Conservation (phyloP, 1,140 invertebrate genomes). For the Magallana gigas region DNA sequence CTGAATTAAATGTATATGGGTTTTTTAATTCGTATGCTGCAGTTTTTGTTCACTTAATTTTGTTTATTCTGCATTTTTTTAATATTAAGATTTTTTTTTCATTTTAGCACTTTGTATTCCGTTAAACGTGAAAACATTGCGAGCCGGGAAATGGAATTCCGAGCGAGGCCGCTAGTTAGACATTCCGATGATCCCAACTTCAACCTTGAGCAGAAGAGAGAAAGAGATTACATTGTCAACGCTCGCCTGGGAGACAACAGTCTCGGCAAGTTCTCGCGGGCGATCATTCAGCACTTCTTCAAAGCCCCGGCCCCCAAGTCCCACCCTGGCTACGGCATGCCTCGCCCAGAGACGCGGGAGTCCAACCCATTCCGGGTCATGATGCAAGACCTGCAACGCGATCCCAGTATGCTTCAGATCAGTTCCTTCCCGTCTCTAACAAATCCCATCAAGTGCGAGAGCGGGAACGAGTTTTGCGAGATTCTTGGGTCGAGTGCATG, state of each 20-base stretch:
- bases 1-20: no score
- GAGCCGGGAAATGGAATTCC: conserved; percentile 45
- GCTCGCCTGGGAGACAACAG: conserved; percentile 50
- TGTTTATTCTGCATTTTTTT: no score
- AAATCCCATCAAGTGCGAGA: conserved; percentile 48
- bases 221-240: conserved; percentile 54
- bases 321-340: conserved; percentile 56
- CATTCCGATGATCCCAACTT: conserved; percentile 8
- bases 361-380: conserved; percentile 52
- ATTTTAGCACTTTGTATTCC: conserved; percentile 50
- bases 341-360: conserved; percentile 52
- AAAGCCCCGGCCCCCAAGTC: conserved; percentile 53
- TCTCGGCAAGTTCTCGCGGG: conserved; percentile 41
- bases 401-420: conserved; percentile 54
- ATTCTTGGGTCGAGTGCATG: conserved; percentile 54
- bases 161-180: background rate
- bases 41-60: no score
- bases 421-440: conserved; percentile 51
- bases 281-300: conserved; percentile 55
- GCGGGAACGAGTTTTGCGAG: conserved; percentile 52
- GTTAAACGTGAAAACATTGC: conserved; percentile 53
- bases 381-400: conserved; percentile 53
- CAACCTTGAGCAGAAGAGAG: conserved; percentile 53
- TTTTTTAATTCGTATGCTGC: no score
- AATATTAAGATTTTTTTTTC: background rate